Conservation (phyloP, 2,113 vertebrate species). For the Labeo rohita region DNA sequence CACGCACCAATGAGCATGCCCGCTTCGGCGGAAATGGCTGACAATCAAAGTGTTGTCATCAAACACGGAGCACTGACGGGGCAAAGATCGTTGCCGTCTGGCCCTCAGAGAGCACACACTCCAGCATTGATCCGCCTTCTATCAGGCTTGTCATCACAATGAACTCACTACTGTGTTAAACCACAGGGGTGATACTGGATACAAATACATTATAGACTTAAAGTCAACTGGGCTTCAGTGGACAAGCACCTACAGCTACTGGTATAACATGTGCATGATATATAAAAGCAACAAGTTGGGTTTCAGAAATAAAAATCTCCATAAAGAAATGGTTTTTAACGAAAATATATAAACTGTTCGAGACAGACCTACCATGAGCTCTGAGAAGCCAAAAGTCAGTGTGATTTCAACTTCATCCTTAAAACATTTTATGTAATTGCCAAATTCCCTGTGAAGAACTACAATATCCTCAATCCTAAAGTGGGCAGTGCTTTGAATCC, state of each 20-base stretch:
- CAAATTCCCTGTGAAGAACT: not conserved
- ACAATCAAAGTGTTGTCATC: conserved; percentile 56
- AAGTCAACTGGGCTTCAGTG: conserved; percentile 41
- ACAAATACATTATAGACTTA: conserved; percentile 56
- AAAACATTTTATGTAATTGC: not conserved
- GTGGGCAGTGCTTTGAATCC: not conserved
- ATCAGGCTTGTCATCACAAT: conserved; percentile 60
- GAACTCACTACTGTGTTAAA: conserved; percentile 60
- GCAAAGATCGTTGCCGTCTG: conserved; percentile 54
- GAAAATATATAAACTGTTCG: not conserved
- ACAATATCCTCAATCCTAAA: not conserved
- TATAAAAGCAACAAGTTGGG: not conserved
- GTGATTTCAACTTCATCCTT: not conserved
- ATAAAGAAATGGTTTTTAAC: not conserved
- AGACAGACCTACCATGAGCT: not conserved
- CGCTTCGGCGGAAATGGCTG: conserved; percentile 51
- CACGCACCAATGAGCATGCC: conserved; percentile 49
- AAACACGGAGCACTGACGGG: conserved; percentile 50
- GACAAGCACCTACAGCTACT: conserved; percentile 34
- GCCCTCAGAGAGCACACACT: conserved; percentile 45
- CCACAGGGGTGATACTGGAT: conserved; percentile 59
- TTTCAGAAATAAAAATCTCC: not conserved
- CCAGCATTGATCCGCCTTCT: conserved; percentile 57
- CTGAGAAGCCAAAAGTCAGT: conserved; percentile 2
- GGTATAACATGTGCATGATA: not conserved